Conservation (phyloP, 2,888 invertebrate species). For the Resseliella maxima region DNA sequence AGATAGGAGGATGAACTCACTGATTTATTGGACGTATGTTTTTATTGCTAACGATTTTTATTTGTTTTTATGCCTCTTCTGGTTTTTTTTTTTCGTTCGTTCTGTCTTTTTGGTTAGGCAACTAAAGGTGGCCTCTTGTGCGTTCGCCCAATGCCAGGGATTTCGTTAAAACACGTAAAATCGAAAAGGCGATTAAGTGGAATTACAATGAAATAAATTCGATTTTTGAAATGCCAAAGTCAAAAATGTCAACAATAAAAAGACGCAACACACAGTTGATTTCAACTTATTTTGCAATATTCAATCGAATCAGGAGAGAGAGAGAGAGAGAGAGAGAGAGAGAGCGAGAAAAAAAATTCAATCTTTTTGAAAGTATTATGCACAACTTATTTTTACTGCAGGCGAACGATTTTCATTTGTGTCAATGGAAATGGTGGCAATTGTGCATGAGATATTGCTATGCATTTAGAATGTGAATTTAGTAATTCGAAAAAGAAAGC, state of each 20-base stretch:
- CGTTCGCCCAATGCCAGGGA: not conserved
- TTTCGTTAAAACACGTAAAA: not conserved
- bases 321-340: no score
- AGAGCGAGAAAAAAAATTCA: not conserved
- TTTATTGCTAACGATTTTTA: conserved; percentile 56
- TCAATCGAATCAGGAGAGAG: not conserved
- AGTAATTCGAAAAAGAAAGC: not conserved
- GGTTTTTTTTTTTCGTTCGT: not conserved
- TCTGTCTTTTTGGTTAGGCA: not conserved
- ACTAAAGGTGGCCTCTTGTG: not conserved
- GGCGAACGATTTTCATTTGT: conserved; percentile 6
- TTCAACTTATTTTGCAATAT: not conserved
- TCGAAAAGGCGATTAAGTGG: conserved; percentile 51
- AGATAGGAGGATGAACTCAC: conserved; percentile 45
- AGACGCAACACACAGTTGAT: not conserved
- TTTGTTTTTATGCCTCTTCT: conserved; percentile 20
- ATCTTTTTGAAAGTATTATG: not conserved
- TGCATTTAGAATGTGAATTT: not conserved
- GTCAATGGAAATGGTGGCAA: not conserved
- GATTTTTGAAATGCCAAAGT: not conserved
- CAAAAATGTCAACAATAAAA: not conserved
- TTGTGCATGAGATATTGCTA: not conserved
- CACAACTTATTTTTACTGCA: not conserved
- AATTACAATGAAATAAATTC: conserved; percentile 47
- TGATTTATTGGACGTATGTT: conserved; percentile 54